These are phyloP conservation scores for Centropus bengalensis DNA, from an alignment of 2,113 vertebrate genomes.

Conservation along the genomic window DNA sequence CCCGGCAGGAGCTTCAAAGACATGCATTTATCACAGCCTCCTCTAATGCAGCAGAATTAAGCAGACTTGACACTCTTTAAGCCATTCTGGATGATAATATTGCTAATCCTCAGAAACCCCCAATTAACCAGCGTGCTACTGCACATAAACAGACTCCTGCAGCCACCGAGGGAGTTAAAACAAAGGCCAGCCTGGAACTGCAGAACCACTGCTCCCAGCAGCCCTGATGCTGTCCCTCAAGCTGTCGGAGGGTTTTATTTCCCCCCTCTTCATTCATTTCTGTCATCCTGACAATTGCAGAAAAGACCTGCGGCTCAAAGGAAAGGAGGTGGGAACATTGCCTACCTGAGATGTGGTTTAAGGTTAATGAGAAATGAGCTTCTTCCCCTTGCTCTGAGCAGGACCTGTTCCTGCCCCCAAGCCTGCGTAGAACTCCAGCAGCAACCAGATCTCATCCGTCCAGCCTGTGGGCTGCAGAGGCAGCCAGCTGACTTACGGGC, in stretches of 20 bases:
- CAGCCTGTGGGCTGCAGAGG: background rate
- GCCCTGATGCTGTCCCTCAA: background rate
- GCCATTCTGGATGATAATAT: background rate
- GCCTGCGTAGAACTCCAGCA: background rate
- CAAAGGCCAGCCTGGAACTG: background rate
- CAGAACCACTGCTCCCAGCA: background rate
- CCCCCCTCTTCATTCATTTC: background rate
- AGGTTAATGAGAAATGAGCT: background rate
- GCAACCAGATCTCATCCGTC: background rate
- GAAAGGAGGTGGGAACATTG: background rate
- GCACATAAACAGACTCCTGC: background rate
- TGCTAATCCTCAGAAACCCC: background rate
- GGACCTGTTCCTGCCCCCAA: background rate
- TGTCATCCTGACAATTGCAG: background rate
- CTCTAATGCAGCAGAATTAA: background rate
- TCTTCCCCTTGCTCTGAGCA: fast-evolving
- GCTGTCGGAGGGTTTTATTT: background rate
- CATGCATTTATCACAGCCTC: background rate
- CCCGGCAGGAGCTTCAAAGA: background rate
- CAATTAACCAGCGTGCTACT: background rate
- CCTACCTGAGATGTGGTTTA: background rate
- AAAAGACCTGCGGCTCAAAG: background rate
- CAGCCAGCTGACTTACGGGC: fast-evolving
- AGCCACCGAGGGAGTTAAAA: background rate
- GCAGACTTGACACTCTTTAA: background rate